Evolutionary conservation across 2,888 invertebrate genomes (phyloP), one percentile per base, ranked within the genome.

Genomic region (Colletes collaris): DNA sequence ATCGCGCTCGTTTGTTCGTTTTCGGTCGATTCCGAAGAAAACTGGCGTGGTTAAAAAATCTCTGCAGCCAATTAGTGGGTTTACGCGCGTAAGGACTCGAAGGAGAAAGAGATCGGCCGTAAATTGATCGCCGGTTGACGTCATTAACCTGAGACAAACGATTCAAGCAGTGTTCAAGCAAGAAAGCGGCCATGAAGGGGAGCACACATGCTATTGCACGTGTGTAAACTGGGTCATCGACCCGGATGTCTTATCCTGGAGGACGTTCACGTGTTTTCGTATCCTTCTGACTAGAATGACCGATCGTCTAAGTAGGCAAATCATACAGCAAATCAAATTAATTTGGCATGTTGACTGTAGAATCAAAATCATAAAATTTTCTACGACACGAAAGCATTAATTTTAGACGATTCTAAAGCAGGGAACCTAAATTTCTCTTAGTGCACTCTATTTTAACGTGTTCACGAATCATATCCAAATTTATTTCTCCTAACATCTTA

Each of bases 181-280:
- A 66, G 76, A 80, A 79, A 73, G 80, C 58, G 52, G 11, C 44
- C 60, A 60, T 55, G 62, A 69, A 52, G 49, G 56, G 16, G 75
- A 65, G 58, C 46, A 52, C 66, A 52, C 62, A 71, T 59, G 75
- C 64, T 56, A 19, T 53, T 55, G 67, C 76, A 71, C 77, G 79
- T 82, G 76, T 71, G 19, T 55, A 71, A 83, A 85, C 78, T 83
- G 82, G 85, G 82, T 79, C 83, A 82, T 76, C 78, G 83, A 85
- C 81, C 85, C 85, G 83, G 83, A 83, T 73, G 68, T 68, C 72
- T 71, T 68, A 52, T 64, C 72, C 67, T 62, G 75, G 78, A 72
- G 75, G 78, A 72, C 81, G 58, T 72, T 63, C 75, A 71, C 75
- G 68, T 70, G 63, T 66, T 63, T 56, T 46, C 62, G 55, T 60